phyloP scores from a whole-genome alignment of 2,113 vertebrate species.

The Athene cunicularia region DNA sequence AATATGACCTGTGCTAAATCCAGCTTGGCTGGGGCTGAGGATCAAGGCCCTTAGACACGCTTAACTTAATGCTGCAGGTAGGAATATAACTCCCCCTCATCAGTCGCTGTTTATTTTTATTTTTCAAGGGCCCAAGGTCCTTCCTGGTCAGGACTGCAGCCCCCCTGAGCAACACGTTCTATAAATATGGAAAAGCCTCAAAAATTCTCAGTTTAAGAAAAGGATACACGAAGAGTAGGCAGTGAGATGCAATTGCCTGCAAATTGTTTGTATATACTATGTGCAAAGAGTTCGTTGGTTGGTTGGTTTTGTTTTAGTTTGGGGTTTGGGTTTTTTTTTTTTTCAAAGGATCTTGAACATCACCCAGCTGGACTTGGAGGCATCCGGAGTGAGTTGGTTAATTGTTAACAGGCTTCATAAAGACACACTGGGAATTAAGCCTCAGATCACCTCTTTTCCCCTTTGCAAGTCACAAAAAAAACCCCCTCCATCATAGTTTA shows the following conservation, averaged over 20 bases:
- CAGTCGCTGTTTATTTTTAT: slow-evolving; percentile 28
- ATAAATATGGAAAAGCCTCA: background rate
- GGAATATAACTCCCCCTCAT: background rate
- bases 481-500: background rate
- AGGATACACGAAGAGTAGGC: background rate
- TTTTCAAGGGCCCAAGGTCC: background rate
- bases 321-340: background rate
- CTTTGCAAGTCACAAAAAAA: background rate
- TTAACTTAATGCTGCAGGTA: slow-evolving; percentile 66
- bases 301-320: background rate
- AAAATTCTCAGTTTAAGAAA: background rate
- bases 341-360: slow-evolving; percentile 9
- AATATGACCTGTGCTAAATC: slow-evolving; percentile 40
- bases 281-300: background rate
- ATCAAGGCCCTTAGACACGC: slow-evolving; percentile 58
- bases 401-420: slow-evolving; percentile 24
- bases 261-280: background rate
- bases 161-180: accelerated
- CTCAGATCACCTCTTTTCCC: slow-evolving; percentile 26
- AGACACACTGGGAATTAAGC: background rate
- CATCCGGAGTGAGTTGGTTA: background rate
- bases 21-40: slow-evolving; percentile 62
- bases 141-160: background rate
- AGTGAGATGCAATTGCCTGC: background rate
- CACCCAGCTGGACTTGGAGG: slow-evolving; percentile 15